Evolutionary conservation across 2,888 invertebrate genomes (phyloP).

Genomic region (Andrena praecox): DNA sequence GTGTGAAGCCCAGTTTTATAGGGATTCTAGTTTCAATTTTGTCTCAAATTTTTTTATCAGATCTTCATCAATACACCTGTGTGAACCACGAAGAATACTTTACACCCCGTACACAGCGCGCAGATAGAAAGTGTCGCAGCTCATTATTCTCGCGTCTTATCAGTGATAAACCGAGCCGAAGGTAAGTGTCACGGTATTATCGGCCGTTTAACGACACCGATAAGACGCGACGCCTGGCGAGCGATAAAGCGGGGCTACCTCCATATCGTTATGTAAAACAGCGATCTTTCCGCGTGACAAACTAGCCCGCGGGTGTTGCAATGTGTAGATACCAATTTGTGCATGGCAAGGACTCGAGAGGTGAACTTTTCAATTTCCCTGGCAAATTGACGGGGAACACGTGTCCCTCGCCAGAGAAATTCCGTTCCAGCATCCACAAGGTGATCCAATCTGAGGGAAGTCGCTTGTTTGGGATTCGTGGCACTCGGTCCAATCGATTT

Average conservation of each 20-base stretch:
- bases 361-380: slow-evolving; percentile 42
- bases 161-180: slow-evolving; percentile 4
- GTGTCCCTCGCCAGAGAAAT: slow-evolving; percentile 21
- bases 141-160: slow-evolving; percentile 21
- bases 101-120: neutral
- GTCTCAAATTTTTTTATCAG: too few species aligned
- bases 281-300: neutral
- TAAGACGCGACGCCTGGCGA: neutral
- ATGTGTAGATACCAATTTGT: neutral
- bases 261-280: slow-evolving; percentile 29
- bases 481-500: slow-evolving; percentile 31
- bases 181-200: slow-evolving; percentile 26
- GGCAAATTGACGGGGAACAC: slow-evolving; percentile 21
- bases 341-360: neutral
- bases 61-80: too few species aligned
- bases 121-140: neutral
- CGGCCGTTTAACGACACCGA: slow-evolving; percentile 1
- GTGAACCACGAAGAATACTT: neutral
- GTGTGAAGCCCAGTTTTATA: too few species aligned
- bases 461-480: slow-evolving; percentile 1
- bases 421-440: slow-evolving; percentile 5
- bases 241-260: slow-evolving; percentile 11
- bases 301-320: neutral
- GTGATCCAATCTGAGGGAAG: slow-evolving; percentile 36
- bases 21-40: too few species aligned